Percentiles rank a stretch among this genome's conserved stretches.
phyloP scores from a whole-genome alignment of 2,888 invertebrate genomes.

The Tethea ocularis region DNA sequence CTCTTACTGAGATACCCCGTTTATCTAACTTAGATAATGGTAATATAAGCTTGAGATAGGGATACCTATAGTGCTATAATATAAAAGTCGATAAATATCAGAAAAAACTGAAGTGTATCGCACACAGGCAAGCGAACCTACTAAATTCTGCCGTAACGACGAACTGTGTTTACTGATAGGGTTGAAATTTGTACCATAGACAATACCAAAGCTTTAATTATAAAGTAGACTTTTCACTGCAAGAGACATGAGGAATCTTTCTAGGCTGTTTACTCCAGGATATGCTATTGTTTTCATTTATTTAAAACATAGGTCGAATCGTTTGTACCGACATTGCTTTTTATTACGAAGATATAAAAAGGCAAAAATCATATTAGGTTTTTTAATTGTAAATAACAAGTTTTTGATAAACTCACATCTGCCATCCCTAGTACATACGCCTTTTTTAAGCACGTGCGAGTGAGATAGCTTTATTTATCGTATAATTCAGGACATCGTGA shows the following conservation, averaged over 20 bases:
- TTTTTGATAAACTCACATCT: not conserved
- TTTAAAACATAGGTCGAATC: no score
- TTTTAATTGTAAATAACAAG: no score
- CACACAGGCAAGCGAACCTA: conserved; percentile 53
- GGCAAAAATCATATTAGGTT: no score
- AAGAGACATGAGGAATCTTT: not conserved
- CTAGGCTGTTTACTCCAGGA: not conserved
- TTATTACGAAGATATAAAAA: no score
- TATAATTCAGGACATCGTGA: conserved; percentile 47
- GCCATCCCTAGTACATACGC: not conserved
- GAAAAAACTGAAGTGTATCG: conserved; percentile 61
- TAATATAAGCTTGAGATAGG: conserved; percentile 78
- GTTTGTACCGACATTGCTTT: no score
- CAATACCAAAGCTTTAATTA: not conserved
- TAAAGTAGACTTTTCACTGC: not conserved
- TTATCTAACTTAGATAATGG: conserved; percentile 73
- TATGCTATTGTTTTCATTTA: no score
- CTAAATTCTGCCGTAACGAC: conserved; percentile 6
- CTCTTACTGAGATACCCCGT: conserved; percentile 67
- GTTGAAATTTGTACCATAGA: not conserved
- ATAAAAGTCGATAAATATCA: conserved; percentile 66
- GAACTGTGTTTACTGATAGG: not conserved
- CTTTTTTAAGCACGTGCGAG: conserved; percentile 23
- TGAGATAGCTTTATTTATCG: conserved; percentile 30
- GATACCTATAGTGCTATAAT: conserved; percentile 70